Evolutionary conservation across 1,140 invertebrate genomes (phyloP).

Genomic region (Zelostemma sp.): DNA sequence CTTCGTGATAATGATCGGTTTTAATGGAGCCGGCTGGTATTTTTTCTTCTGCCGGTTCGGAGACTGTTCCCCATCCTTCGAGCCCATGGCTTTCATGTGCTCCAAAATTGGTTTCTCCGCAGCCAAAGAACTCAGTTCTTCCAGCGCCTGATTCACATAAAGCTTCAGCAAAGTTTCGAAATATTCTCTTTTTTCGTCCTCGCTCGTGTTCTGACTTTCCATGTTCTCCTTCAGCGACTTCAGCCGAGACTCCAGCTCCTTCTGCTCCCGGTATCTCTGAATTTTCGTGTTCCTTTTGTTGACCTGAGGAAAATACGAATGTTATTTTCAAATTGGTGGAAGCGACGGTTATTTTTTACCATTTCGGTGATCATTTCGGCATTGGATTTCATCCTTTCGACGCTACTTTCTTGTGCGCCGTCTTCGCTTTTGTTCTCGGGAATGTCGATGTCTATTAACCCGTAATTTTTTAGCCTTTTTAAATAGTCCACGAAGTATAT

Average conservation of each 20-base stretch:
- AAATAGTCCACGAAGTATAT: slow-evolving; percentile 90
- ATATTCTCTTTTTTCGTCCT: slow-evolving; percentile 86
- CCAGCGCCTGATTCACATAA: slow-evolving; percentile 80
- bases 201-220: slow-evolving; percentile 77
- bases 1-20: slow-evolving; percentile 93
- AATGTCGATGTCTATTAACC: slow-evolving; percentile 76
- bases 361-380: slow-evolving; percentile 58
- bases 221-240: slow-evolving; percentile 75
- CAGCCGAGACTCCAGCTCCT: slow-evolving; percentile 82
- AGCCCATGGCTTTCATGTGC: slow-evolving; percentile 72
- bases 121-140: slow-evolving; percentile 82
- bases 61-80: slow-evolving; percentile 30
- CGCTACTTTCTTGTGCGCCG: slow-evolving; percentile 35
- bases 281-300: slow-evolving; percentile 80
- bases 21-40: slow-evolving; percentile 72
- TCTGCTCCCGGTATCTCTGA: slow-evolving; percentile 82
- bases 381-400: slow-evolving; percentile 44
- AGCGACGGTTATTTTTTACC: slow-evolving; percentile 35
- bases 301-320: slow-evolving; percentile 57
- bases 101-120: slow-evolving; percentile 82
- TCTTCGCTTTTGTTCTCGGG: slow-evolving; percentile 57
- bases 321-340: background rate
- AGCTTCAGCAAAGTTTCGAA: slow-evolving; percentile 83
- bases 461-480: slow-evolving; percentile 83
- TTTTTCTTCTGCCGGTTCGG: slow-evolving; percentile 62